Percentiles rank a stretch among this genome's conserved stretches.
These are phyloP conservation scores for Diaphora mendica DNA, from an alignment of 2,888 invertebrate species.

Conservation along the genomic window DNA sequence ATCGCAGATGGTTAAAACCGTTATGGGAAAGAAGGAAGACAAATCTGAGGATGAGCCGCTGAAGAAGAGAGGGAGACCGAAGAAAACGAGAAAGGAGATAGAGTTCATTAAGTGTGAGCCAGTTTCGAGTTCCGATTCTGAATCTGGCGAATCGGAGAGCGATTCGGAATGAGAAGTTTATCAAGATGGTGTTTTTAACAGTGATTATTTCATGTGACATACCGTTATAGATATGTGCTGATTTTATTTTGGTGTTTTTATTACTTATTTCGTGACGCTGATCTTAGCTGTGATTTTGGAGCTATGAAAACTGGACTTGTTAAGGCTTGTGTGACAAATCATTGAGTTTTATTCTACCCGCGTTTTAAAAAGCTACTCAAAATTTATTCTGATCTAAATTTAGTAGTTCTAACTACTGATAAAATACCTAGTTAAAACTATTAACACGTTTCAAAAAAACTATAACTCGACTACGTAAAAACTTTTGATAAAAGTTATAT, in stretches of 20 bases:
- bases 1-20: constrained; percentile 80
- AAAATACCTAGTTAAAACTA: neutral
- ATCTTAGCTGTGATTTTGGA: constrained; percentile 11
- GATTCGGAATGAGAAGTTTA: constrained; percentile 48
- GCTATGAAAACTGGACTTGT: neutral
- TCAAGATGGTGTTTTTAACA: neutral
- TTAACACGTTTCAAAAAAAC: too few relatives aligned
- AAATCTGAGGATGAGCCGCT: constrained; percentile 39
- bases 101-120: constrained; percentile 83
- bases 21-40: constrained; percentile 69
- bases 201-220: constrained; percentile 14
- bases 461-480: too few relatives aligned
- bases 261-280: constrained; percentile 1
- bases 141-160: constrained; percentile 60
- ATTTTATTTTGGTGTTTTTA: constrained; percentile 1
- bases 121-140: constrained; percentile 71
- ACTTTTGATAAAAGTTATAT: too few relatives aligned
- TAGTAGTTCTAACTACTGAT: neutral
- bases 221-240: constrained; percentile 25
- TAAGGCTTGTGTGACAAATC: neutral
- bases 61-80: constrained; percentile 60
- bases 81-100: constrained; percentile 68
- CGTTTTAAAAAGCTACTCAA: neutral
- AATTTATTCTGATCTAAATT: neutral
- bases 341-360: neutral